Percentiles rank a stretch among this genome's conserved stretches.
These are phyloP conservation scores for Sphyrna mokarran DNA, from an alignment of 2,113 vertebrate genomes.

Conservation along the genomic window DNA sequence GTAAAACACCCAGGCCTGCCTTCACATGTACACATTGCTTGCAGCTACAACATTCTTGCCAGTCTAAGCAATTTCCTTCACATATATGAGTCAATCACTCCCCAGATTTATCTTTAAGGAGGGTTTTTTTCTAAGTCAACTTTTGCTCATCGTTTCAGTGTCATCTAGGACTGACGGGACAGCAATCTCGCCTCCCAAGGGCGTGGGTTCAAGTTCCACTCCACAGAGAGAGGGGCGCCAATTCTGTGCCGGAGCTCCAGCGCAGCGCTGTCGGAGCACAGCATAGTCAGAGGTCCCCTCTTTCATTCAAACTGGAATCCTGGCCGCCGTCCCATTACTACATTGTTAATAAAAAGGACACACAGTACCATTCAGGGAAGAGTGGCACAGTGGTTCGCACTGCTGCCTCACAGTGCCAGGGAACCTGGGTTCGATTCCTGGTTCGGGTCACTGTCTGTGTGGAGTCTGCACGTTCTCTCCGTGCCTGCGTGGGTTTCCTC, in stretches of 20 bases:
- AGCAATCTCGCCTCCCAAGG: background rate
- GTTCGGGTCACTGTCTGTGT: too few species aligned
- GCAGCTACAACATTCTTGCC: slow-evolving; percentile 8
- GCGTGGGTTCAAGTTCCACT: background rate
- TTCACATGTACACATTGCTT: background rate
- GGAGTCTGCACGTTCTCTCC: too few species aligned
- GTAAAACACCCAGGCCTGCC: background rate
- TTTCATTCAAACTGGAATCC: background rate
- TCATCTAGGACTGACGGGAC: too few species aligned
- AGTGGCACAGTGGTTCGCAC: background rate
- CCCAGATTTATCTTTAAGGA: background rate
- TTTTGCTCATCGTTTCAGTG: background rate
- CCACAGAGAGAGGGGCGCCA: background rate
- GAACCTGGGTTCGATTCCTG: too few species aligned
- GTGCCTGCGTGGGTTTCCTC: too few species aligned
- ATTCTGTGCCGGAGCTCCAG: background rate
- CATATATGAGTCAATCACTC: background rate
- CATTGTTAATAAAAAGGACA: too few species aligned
- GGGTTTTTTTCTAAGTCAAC: background rate
- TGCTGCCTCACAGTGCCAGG: too few species aligned
- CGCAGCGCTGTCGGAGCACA: background rate
- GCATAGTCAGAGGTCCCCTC: background rate
- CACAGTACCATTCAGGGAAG: background rate
- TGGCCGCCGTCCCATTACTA: background rate
- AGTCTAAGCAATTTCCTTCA: background rate